Conservation (phyloP, 2,888 invertebrate genomes). For the Andricus curvator region DNA sequence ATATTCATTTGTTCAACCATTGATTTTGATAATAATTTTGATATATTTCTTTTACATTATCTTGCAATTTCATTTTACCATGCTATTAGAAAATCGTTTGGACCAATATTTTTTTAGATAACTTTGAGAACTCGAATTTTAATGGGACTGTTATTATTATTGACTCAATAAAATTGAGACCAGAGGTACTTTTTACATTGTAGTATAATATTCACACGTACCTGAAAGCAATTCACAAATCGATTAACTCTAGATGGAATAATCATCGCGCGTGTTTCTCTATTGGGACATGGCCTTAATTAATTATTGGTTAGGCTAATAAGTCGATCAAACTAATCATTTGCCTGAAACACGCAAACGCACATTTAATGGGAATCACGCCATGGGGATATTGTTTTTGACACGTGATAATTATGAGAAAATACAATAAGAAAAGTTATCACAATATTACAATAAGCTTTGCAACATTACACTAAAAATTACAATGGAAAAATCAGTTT, state of each 20-base stretch:
- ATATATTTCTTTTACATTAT: too few species aligned
- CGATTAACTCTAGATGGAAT: slow-evolving; percentile 1
- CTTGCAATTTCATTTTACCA: too few species aligned
- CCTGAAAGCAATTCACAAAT: neutral
- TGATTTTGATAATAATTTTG: too few species aligned
- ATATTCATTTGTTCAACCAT: too few species aligned
- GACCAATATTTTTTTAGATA: neutral
- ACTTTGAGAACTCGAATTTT: neutral
- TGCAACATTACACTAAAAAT: too few species aligned
- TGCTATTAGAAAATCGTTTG: too few species aligned
- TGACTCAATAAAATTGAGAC: too few species aligned
- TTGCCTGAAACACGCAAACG: neutral
- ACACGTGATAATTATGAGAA: too few species aligned
- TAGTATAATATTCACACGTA: neutral
- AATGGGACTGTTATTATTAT: neutral
- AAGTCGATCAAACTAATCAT: slow-evolving; percentile 12
- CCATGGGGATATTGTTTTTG: neutral
- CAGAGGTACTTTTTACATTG: neutral
- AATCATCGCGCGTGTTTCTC: neutral
- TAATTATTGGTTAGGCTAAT: slow-evolving; percentile 2
- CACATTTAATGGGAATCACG: neutral
- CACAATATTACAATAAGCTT: too few species aligned
- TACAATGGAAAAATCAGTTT: too few species aligned
- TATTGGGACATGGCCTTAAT: slow-evolving; percentile 18
- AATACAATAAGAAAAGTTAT: too few species aligned